A percentile compares a stretch with the other conserved stretches of the same genome.
Evolutionary conservation across 2,797 vertebrate species (phyloP).

Genomic region (Champsocephalus gunnari): DNA sequence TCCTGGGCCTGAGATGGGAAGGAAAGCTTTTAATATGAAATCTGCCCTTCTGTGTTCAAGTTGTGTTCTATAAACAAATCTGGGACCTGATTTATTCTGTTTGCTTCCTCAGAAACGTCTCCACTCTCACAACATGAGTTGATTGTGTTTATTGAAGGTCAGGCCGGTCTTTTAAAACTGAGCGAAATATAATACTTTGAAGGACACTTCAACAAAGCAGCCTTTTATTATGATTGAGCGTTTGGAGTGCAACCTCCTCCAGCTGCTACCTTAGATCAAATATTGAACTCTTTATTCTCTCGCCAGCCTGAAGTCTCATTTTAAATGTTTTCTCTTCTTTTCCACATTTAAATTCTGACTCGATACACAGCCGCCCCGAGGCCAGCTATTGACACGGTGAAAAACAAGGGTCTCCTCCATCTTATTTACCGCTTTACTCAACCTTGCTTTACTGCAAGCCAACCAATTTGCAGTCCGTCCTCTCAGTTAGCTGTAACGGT

Average conservation of each 20-base stretch:
- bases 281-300: neutral
- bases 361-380: slow-evolving; percentile 22
- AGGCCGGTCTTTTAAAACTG: slow-evolving; percentile 12
- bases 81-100: neutral
- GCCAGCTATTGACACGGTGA: slow-evolving; percentile 52
- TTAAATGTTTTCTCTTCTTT: slow-evolving; percentile 17
- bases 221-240: slow-evolving; percentile 9
- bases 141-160: slow-evolving; percentile 23
- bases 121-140: neutral
- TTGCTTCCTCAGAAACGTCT: neutral
- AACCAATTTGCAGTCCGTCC: slow-evolving; percentile 64
- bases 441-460: slow-evolving; percentile 37
- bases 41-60: neutral
- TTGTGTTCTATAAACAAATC: neutral
- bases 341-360: slow-evolving; percentile 48
- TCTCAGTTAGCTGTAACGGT: slow-evolving; percentile 60
- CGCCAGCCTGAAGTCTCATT: slow-evolving; percentile 23
- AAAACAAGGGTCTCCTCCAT: slow-evolving; percentile 81
- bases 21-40: slow-evolving; percentile 14
- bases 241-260: slow-evolving; percentile 17
- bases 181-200: slow-evolving; percentile 12
- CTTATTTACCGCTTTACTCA: slow-evolving; percentile 78
- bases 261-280: slow-evolving; percentile 35
- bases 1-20: too few relatives aligned
- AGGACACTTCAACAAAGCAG: slow-evolving; percentile 29